phyloP scores from a whole-genome alignment of 2,888 invertebrate species.

The Lepetodrilus schrolli region DNA sequence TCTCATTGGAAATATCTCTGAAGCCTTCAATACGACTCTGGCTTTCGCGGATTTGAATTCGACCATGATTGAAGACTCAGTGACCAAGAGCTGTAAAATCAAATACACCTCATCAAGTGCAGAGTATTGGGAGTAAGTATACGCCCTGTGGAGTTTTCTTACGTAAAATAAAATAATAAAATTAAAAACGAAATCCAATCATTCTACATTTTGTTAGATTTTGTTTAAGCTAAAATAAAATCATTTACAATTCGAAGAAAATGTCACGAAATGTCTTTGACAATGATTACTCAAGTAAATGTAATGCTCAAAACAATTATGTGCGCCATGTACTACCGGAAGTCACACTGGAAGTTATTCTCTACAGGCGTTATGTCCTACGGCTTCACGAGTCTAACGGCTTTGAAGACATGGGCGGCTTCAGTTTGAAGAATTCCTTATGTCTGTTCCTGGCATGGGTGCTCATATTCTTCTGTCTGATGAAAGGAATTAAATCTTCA shows the following conservation, averaged over 20 bases:
- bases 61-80: conserved; percentile 11
- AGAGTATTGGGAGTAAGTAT: conserved; percentile 52
- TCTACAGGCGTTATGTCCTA: conserved; percentile 64
- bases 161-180: no score
- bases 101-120: conserved; percentile 46
- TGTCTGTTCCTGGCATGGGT: conserved; percentile 71
- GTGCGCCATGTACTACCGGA: no score
- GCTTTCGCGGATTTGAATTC: conserved; percentile 28
- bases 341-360: no score
- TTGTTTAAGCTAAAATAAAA: no score
- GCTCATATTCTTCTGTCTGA: conserved; percentile 70
- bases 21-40: neutral
- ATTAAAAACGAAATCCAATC: no score
- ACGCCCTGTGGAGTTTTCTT: neutral
- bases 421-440: conserved; percentile 65
- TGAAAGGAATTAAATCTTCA: conserved; percentile 71
- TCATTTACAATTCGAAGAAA: no score
- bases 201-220: no score
- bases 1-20: neutral
- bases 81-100: conserved; percentile 36
- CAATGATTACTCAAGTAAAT: no score
- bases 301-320: no score
- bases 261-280: no score
- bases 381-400: conserved; percentile 58
- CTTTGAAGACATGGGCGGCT: conserved; percentile 57